Base-by-base conservation (phyloP, 2,113 vertebrate species). In the Pygoscelis antarcticus region DNA sequence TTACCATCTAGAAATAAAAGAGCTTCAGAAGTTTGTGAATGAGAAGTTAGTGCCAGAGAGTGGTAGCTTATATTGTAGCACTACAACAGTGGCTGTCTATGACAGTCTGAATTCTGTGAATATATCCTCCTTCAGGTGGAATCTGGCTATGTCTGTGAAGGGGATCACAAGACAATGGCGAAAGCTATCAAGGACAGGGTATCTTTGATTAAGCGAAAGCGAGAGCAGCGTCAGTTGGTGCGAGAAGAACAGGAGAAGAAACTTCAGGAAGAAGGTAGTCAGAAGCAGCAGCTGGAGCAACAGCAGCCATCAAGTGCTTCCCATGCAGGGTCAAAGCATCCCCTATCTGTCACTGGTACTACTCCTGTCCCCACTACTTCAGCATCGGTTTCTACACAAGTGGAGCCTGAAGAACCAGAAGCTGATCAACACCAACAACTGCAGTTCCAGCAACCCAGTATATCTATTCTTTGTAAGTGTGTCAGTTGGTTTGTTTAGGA, bases 161-260 rank as follows among this genome's bases (percentile, higher is more conserved):
- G 99, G 32, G 99, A 99, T 98, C 99, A 99, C 96, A 99, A 99
- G 98, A 99, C 99, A 40, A 99, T 99, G 99, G 99, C 99, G 69
- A 99, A 99, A 98, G 99, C 99, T 36, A 99, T 99, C 98, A 99
- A 99, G 97, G 99, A 99, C 96, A 98, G 99, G 6, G 99, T 99
- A n/a, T 99, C 99, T 66, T 96, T 99, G 98, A 99, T 99, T 97
- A 98, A 98, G 81, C 98, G 99, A 85, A 99, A 99, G 97, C 97
- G 99, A 86, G 99, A 99, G 69, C 99, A 99, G 97, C 98, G 99
- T n/a, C 99, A 99, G 87, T 97, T 99, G 93, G 99, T 99, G 49
- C 98, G 99, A 68, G 99, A 99, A 80, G 99, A 99, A 27, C 99
- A 99, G 97, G 99, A 99, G 96, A 99, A 99, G 97, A 98, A 99